Evolutionary conservation across 2,113 vertebrate genomes (phyloP).

Genomic region (Gobio gobio): DNA sequence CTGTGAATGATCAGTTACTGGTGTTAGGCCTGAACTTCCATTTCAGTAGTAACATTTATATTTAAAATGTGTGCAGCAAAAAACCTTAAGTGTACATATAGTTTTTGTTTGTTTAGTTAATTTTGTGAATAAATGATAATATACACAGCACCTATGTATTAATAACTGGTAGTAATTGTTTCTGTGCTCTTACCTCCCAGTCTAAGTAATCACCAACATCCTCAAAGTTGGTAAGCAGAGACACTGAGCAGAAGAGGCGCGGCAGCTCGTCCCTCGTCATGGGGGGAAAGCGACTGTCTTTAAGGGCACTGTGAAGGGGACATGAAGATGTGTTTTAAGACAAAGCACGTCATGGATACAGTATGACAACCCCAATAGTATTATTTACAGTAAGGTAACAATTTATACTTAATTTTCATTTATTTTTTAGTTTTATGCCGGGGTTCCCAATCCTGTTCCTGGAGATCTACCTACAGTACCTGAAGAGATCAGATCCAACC

Average conservation of each 20-base stretch:
- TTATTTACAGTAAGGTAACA: too few species aligned
- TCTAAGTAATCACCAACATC: constrained; percentile 99
- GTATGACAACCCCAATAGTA: not conserved
- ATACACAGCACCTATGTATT: not conserved
- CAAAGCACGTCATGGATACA: not conserved
- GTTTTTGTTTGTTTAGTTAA: not conserved
- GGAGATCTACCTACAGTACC: too few species aligned
- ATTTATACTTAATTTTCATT: too few species aligned
- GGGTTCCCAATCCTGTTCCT: too few species aligned
- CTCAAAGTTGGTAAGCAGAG: constrained; percentile 99
- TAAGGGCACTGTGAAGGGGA: constrained; percentile 93
- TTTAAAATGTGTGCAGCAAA: too few species aligned
- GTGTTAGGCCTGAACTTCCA: too few species aligned
- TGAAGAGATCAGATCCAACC: too few species aligned
- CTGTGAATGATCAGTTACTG: too few species aligned
- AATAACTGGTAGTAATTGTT: not conserved
- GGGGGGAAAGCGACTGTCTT: constrained; percentile 99
- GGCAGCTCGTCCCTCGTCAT: constrained; percentile 99
- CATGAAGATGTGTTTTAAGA: constrained; percentile 1
- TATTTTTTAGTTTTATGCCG: too few species aligned
- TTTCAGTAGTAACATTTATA: too few species aligned
- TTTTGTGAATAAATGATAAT: not conserved
- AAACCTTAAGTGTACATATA: not conserved
- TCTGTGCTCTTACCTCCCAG: constrained; percentile 90
- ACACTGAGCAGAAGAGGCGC: constrained; percentile 99